Evolutionary conservation across 2,113 vertebrate species (phyloP).

Genomic region (Anser cygnoides): DNA sequence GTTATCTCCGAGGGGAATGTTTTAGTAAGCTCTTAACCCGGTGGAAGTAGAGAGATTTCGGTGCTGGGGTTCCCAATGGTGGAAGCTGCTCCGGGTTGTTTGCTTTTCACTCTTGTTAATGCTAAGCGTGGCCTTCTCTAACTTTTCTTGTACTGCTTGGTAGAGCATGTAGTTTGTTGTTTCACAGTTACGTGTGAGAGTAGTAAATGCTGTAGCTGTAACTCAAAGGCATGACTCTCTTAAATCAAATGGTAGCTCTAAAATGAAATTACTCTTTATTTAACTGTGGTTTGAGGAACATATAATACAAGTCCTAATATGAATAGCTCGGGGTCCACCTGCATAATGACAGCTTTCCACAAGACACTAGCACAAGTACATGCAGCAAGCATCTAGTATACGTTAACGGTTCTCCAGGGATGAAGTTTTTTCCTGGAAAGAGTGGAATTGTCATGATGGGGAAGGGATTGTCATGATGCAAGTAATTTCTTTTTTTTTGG

Average conservation of each 20-base stretch:
- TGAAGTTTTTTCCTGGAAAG: background rate
- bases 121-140: background rate
- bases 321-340: fast-evolving
- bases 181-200: background rate
- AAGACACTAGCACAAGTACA: background rate
- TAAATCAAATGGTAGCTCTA: background rate
- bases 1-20: background rate
- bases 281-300: background rate
- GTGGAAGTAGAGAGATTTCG: background rate
- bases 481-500: background rate
- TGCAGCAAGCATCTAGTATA: background rate
- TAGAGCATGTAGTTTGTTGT: background rate
- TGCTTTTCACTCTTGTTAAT: background rate
- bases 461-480: background rate
- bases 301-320: background rate
- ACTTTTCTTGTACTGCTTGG: background rate
- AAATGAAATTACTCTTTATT: background rate
- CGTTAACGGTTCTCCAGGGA: background rate
- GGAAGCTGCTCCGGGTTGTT: background rate
- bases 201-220: background rate
- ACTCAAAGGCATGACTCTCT: background rate
- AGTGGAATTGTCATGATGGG: background rate
- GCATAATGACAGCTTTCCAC: background rate
- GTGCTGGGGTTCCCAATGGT: background rate
- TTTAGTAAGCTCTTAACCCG: background rate